phyloP scores from a whole-genome alignment of 92 coral and sea anemone species.

The Umimayanthus chanpuru region DNA sequence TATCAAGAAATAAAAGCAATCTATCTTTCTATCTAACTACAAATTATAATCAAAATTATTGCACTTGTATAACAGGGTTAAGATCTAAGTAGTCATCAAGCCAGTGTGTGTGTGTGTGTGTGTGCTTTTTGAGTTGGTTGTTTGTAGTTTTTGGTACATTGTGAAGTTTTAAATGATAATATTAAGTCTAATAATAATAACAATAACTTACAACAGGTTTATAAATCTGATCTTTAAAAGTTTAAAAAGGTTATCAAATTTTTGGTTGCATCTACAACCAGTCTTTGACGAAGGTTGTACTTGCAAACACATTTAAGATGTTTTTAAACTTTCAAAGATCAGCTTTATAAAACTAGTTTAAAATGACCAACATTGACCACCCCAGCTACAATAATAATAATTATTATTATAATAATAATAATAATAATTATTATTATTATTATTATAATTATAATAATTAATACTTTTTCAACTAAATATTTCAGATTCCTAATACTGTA shows the following conservation, averaged over 20 bases:
- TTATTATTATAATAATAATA: too few relatives aligned
- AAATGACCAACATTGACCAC: slow-evolving; percentile 2
- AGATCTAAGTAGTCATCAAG: neutral
- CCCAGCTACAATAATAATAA: too few relatives aligned
- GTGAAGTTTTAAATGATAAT: neutral
- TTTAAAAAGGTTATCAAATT: slow-evolving; percentile 1
- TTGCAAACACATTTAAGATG: neutral
- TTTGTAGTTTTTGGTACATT: neutral
- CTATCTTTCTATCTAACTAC: slow-evolving; percentile 10
- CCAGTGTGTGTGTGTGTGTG: too few relatives aligned
- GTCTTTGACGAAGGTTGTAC: slow-evolving; percentile 13
- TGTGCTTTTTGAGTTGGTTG: too few relatives aligned
- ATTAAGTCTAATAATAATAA: neutral
- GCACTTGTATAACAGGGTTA: neutral
- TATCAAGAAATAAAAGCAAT: neutral
- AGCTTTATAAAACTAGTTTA: slow-evolving; percentile 9
- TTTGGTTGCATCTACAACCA: slow-evolving; percentile 19
- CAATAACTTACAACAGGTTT: neutral
- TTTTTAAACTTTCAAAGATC: slow-evolving; percentile 14
- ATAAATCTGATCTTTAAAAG: slow-evolving; percentile 20
- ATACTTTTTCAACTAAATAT: slow-evolving; percentile 9
- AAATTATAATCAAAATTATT: neutral
- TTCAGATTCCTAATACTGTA: slow-evolving; percentile 7
- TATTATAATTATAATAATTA: neutral
- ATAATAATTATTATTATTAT: neutral